Evolutionary conservation across 2,797 vertebrate species (phyloP).

Genomic region (Botia kubotai): DNA sequence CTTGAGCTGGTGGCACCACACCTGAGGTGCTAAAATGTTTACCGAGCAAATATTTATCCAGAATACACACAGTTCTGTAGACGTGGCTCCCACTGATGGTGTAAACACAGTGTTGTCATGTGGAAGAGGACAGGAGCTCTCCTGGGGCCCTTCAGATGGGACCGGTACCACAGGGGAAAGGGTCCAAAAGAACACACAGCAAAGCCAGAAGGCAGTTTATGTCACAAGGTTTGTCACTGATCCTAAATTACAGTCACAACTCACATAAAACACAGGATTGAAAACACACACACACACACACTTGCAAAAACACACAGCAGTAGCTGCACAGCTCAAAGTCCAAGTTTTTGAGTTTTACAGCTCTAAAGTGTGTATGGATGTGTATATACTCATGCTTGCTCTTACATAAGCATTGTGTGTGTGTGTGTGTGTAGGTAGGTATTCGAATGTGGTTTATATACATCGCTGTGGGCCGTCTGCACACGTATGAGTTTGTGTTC

Average conservation of each 20-base stretch:
- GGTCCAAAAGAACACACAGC: background rate
- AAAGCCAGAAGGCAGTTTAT: conserved; percentile 17
- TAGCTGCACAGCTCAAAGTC: conserved; percentile 10
- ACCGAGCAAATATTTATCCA: conserved; percentile 44
- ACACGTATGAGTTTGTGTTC: background rate
- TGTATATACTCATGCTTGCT: background rate
- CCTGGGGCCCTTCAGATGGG: background rate
- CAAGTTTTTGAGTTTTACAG: conserved; percentile 3
- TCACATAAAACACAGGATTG: background rate
- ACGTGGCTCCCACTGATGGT: background rate
- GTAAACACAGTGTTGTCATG: background rate
- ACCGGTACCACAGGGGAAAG: background rate
- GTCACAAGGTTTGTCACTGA: conserved; percentile 49
- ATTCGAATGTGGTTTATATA: background rate
- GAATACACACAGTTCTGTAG: background rate
- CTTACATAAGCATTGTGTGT: background rate
- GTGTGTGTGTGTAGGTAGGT: background rate
- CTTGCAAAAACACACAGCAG: no score
- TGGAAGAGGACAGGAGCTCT: background rate
- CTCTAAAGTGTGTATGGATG: background rate
- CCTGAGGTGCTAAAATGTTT: conserved; percentile 30
- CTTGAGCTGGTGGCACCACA: background rate
- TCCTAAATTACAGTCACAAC: conserved; percentile 53
- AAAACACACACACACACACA: conserved; percentile 15
- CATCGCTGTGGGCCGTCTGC: background rate